phyloP scores from a whole-genome alignment of 2,797 vertebrate genomes.

The Rousettus madagascariensis region DNA sequence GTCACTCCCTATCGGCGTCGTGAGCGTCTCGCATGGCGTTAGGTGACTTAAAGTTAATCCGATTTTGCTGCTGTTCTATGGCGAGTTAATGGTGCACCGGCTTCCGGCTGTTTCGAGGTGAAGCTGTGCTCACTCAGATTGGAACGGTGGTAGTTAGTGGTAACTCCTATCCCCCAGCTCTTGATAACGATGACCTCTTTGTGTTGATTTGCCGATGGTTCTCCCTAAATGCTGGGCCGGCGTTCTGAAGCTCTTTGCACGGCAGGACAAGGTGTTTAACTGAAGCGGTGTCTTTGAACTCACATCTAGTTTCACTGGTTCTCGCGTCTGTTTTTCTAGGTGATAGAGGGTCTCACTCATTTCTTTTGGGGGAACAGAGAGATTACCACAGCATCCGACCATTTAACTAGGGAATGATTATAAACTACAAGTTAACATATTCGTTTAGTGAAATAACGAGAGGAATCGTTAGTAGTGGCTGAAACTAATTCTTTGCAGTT shows the following conservation, averaged over 20 bases:
- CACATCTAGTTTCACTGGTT: slow-evolving; percentile 26
- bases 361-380: background rate
- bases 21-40: slow-evolving; percentile 46
- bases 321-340: slow-evolving; percentile 18
- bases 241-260: slow-evolving; percentile 36
- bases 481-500: slow-evolving; percentile 41
- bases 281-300: slow-evolving; percentile 30
- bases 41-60: slow-evolving; percentile 49
- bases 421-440: background rate
- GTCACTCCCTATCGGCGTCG: slow-evolving; percentile 8
- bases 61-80: slow-evolving; percentile 51
- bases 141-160: slow-evolving; percentile 80
- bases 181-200: slow-evolving; percentile 69
- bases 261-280: background rate
- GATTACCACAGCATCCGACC: background rate
- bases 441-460: slow-evolving; percentile 20
- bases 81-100: slow-evolving; percentile 74
- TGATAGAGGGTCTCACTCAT: background rate
- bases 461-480: background rate
- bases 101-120: slow-evolving; percentile 75
- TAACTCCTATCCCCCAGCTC: slow-evolving; percentile 66
- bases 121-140: slow-evolving; percentile 70
- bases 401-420: slow-evolving; percentile 26
- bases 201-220: slow-evolving; percentile 69
- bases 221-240: slow-evolving; percentile 14